Conservation (phyloP, 2,888 invertebrate species). For the Notodonta ziczac region DNA sequence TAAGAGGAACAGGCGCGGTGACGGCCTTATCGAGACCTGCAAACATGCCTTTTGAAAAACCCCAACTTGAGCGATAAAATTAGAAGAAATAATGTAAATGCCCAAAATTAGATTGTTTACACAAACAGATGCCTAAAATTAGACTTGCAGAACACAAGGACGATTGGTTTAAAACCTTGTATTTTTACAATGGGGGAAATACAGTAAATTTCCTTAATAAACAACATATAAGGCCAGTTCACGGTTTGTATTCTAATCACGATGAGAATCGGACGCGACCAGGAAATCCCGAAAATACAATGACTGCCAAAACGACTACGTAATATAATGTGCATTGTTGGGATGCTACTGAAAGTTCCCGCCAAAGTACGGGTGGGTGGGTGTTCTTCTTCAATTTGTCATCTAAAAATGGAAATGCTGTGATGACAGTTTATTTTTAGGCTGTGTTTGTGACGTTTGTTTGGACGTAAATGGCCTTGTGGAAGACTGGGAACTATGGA, state of each 20-base stretch:
- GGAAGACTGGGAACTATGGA: not conserved
- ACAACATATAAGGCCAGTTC: constrained; percentile 11
- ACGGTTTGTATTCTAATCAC: constrained; percentile 29
- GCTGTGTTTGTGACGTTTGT: not conserved
- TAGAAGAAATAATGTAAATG: not conserved
- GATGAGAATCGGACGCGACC: constrained; percentile 10
- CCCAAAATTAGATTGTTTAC: not conserved
- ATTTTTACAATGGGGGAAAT: not conserved
- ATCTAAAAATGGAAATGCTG: constrained; percentile 2
- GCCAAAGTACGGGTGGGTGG: not conserved
- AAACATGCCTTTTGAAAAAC: no score
- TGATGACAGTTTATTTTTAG: not conserved
- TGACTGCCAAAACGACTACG: constrained; percentile 12
- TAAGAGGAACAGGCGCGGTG: no score
- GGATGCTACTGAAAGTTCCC: not conserved
- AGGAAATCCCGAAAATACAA: constrained; percentile 27
- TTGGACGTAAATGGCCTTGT: not conserved
- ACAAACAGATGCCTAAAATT: not conserved
- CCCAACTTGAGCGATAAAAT: no score
- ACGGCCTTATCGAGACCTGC: no score
- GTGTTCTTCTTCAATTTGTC: not conserved
- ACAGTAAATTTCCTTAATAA: not conserved
- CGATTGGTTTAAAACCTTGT: not conserved
- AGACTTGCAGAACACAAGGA: not conserved
- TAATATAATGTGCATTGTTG: constrained; percentile 3